phyloP scores from a whole-genome alignment of 2,888 invertebrate genomes.

The Podotricha telesiphe region DNA sequence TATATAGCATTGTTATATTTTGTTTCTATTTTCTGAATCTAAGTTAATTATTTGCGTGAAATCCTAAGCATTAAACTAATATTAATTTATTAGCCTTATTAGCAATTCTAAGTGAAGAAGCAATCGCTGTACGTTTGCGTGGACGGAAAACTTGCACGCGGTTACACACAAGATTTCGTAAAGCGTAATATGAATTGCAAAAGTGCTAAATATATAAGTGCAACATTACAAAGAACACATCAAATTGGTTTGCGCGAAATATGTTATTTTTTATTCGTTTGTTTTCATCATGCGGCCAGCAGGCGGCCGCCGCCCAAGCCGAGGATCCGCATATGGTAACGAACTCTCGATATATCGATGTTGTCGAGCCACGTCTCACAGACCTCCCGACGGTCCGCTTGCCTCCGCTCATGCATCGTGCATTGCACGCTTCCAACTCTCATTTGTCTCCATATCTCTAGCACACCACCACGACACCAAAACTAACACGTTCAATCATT shows the following conservation, averaged over 20 bases:
- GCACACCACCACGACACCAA: conserved; percentile 24
- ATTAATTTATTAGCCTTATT: conserved; percentile 36
- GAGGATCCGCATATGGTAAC: conserved; percentile 96
- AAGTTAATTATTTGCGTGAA: background rate
- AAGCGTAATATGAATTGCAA: conserved; percentile 24
- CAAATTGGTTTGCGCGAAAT: conserved; percentile 32
- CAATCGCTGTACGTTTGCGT: conserved; percentile 28
- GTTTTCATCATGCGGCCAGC: conserved; percentile 83
- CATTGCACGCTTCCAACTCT: conserved; percentile 72
- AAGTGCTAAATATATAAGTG: background rate
- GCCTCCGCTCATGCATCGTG: conserved; percentile 72
- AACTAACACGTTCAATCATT: conserved; percentile 40
- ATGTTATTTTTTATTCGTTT: conserved; percentile 63
- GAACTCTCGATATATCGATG: conserved; percentile 62
- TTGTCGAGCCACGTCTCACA: conserved; percentile 67
- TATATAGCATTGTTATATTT: background rate
- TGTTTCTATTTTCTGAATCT: background rate
- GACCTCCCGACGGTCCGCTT: conserved; percentile 74
- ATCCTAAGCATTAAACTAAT: conserved; percentile 16
- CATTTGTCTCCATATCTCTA: conserved; percentile 57
- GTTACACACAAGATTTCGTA: conserved; percentile 25
- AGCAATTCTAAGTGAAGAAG: conserved; percentile 37
- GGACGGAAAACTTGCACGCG: conserved; percentile 31
- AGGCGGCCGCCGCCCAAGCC: conserved; percentile 94
- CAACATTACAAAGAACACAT: conserved; percentile 11